Conservation (phyloP, 2,113 vertebrate species). For the Nothocercus nigrocapillus region DNA sequence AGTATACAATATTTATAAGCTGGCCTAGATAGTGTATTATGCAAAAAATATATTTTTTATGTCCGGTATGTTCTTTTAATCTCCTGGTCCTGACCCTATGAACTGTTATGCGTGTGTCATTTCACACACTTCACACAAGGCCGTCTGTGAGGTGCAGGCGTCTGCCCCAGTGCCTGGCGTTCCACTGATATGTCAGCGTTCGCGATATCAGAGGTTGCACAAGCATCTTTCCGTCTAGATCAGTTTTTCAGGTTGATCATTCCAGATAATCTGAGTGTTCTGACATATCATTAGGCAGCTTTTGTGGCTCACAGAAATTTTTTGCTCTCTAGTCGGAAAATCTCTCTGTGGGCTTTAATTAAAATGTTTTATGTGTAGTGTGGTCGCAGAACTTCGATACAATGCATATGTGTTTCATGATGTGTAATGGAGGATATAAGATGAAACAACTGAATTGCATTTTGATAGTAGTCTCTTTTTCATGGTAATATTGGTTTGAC, state of each 20-base stretch:
- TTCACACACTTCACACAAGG: not conserved
- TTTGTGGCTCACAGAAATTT: slow-evolving; percentile 29
- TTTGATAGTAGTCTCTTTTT: slow-evolving; percentile 43
- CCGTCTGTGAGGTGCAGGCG: not conserved
- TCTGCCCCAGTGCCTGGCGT: not conserved
- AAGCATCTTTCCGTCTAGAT: not conserved
- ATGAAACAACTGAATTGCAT: slow-evolving; percentile 44
- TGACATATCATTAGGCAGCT: slow-evolving; percentile 4
- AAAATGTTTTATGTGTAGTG: slow-evolving; percentile 38
- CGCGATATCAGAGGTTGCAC: not conserved
- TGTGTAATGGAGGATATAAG: slow-evolving; percentile 27
- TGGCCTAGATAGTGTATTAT: not conserved
- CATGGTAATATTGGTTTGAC: slow-evolving; percentile 32
- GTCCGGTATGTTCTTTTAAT: not conserved
- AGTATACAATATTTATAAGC: not conserved
- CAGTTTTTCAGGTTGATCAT: slow-evolving; percentile 10
- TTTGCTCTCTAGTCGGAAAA: slow-evolving; percentile 39
- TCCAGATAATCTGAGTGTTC: slow-evolving; percentile 3
- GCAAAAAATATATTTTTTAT: not conserved
- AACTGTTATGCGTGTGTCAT: not conserved
- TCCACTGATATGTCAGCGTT: not conserved
- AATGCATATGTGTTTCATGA: slow-evolving; percentile 37
- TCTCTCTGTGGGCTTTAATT: slow-evolving; percentile 39
- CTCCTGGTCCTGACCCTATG: not conserved
- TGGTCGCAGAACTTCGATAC: slow-evolving; percentile 32